These are phyloP conservation scores for Laupala kohalensis DNA, from an alignment of 1,140 invertebrate species.

Conservation along the genomic window DNA sequence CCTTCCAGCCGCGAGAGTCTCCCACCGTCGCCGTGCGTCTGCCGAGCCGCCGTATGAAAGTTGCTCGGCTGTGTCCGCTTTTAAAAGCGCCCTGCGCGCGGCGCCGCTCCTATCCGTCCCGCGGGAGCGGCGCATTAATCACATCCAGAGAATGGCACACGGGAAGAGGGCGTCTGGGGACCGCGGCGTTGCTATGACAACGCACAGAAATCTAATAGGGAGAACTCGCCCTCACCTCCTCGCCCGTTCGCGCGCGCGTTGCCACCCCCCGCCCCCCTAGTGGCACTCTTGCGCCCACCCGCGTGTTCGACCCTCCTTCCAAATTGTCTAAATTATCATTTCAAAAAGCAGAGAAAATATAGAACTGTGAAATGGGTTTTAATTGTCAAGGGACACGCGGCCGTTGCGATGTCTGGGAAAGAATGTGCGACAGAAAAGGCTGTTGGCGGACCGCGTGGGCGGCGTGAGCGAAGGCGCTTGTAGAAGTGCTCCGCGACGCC, in stretches of 20 bases:
- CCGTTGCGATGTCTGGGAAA: no score
- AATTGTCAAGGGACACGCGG: slow-evolving; percentile 16
- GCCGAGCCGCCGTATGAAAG: no score
- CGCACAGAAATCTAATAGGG: slow-evolving; percentile 18
- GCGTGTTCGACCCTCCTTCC: slow-evolving; percentile 2
- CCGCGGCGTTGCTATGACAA: slow-evolving; percentile 15
- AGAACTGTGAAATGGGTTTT: slow-evolving; percentile 20
- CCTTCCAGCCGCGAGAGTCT: no score
- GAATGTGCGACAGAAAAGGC: slow-evolving; percentile 6
- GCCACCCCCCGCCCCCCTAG: neutral
- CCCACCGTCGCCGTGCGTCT: no score
- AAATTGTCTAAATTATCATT: slow-evolving; percentile 21
- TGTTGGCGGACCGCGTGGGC: neutral
- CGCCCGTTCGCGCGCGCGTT: neutral
- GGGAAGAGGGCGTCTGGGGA: slow-evolving; percentile 13
- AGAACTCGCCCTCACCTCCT: slow-evolving; percentile 5
- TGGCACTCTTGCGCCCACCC: slow-evolving; percentile 1
- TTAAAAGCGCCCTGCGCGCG: neutral
- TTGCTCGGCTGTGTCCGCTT: no score
- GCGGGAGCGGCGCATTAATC: slow-evolving; percentile 16
- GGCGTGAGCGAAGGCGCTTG: neutral
- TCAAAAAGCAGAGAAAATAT: slow-evolving; percentile 21
- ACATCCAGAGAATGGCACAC: slow-evolving; percentile 19
- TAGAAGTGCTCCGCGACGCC: neutral
- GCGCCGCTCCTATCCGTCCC: slow-evolving; percentile 11